Percentiles rank a stretch among this genome's conserved stretches.
Evolutionary conservation across 2,113 vertebrate species (phyloP).

Genomic region (Blennius ocellaris): DNA sequence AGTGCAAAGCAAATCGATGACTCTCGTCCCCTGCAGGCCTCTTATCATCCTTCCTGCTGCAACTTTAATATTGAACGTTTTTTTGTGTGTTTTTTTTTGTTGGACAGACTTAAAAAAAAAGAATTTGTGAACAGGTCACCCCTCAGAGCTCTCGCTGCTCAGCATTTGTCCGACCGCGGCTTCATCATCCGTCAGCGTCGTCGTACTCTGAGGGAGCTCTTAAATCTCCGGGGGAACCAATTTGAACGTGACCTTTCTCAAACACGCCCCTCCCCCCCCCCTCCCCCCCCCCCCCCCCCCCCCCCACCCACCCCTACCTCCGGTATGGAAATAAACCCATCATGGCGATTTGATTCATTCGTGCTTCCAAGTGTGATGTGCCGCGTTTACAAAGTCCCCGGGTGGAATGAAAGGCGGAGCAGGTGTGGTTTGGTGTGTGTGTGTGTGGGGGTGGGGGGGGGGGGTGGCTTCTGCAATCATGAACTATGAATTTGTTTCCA

Average conservation of each 20-base stretch:
- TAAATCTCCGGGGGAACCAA: slow-evolving; percentile 48
- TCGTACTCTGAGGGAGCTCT: slow-evolving; percentile 7
- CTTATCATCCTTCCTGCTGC: too few species aligned
- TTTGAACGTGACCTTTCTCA: slow-evolving; percentile 60
- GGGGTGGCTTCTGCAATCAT: slow-evolving; percentile 26
- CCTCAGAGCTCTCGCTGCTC: background rate
- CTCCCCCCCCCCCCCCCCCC: too few species aligned
- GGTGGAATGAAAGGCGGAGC: slow-evolving; percentile 30
- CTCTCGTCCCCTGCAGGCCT: background rate
- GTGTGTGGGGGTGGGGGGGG: background rate
- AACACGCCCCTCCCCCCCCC: too few species aligned
- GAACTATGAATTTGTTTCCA: slow-evolving; percentile 51
- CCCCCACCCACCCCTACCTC: background rate
- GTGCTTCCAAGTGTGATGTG: slow-evolving; percentile 8
- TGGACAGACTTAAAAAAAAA: too few species aligned
- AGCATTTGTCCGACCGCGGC: background rate
- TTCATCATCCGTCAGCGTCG: slow-evolving; percentile 34
- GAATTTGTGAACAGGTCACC: slow-evolving; percentile 1
- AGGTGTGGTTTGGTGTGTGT: slow-evolving; percentile 4
- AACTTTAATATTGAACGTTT: background rate
- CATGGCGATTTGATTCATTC: slow-evolving; percentile 28
- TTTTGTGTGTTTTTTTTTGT: too few species aligned
- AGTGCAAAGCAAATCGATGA: background rate
- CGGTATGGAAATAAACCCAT: slow-evolving; percentile 42
- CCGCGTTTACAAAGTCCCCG: background rate